Evolutionary conservation across 2,888 invertebrate genomes (phyloP).

Genomic region (Adelognathus sp.): DNA sequence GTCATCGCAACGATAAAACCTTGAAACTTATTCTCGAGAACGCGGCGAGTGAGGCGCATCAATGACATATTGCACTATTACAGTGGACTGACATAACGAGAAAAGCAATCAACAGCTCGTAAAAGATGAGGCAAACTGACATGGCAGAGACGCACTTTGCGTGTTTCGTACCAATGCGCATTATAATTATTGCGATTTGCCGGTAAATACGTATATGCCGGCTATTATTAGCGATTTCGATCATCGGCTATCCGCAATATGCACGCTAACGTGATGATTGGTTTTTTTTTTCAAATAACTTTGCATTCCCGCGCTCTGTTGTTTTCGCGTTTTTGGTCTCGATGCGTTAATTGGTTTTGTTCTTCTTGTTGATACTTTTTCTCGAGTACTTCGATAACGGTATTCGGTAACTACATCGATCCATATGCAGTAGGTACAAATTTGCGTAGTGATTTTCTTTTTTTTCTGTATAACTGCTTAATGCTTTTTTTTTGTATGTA

Average conservation of each 20-base stretch:
- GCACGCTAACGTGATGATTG: slow-evolving; percentile 6
- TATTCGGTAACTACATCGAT: not conserved
- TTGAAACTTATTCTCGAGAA: slow-evolving; percentile 43
- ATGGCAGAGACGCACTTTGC: slow-evolving; percentile 37
- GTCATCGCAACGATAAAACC: slow-evolving; percentile 35
- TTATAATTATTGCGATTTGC: slow-evolving; percentile 38
- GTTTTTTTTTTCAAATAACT: slow-evolving; percentile 37
- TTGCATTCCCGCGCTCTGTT: slow-evolving; percentile 24
- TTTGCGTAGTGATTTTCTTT: not conserved
- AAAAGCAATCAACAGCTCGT: slow-evolving; percentile 50
- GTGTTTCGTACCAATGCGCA: not conserved
- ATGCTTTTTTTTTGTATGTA: not conserved
- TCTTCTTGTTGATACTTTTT: not conserved
- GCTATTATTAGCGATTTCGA: slow-evolving; percentile 45
- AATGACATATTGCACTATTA: slow-evolving; percentile 44
- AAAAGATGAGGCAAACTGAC: slow-evolving; percentile 30
- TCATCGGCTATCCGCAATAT: slow-evolving; percentile 26
- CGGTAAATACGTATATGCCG: slow-evolving; percentile 16
- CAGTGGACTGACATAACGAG: slow-evolving; percentile 45
- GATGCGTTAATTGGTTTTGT: not conserved
- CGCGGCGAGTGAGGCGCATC: slow-evolving; percentile 24
- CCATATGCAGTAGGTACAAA: not conserved
- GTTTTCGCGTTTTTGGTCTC: slow-evolving; percentile 16
- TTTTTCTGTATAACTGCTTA: not conserved
- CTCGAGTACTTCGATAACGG: not conserved